phyloP scores from a whole-genome alignment of 2,113 vertebrate species.

The Craseonycteris thonglongyai region DNA sequence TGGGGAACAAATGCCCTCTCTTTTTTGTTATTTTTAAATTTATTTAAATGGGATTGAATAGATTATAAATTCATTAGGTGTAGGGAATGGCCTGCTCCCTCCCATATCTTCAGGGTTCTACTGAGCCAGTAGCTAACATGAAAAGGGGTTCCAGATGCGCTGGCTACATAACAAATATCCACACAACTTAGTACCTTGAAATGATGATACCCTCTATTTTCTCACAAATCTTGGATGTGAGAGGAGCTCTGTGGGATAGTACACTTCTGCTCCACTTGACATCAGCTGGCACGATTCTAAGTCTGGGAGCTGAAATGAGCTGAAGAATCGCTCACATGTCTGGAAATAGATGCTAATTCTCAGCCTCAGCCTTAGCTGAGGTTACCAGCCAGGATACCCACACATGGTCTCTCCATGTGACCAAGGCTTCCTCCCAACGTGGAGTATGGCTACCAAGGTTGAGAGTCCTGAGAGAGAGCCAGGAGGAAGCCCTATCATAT shows the following conservation, averaged over 20 bases:
- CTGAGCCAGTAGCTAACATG: neutral
- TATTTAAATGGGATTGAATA: neutral
- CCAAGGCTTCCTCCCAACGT: neutral
- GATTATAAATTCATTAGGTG: neutral
- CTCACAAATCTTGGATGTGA: neutral
- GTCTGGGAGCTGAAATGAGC: neutral
- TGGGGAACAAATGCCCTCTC: too few relatives aligned
- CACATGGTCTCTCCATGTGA: neutral
- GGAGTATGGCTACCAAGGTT: neutral
- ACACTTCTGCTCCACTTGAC: neutral
- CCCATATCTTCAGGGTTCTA: neutral
- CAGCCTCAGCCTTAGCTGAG: neutral
- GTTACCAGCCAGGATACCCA: neutral
- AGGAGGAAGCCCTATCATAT: neutral
- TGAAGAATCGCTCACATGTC: neutral
- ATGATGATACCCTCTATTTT: neutral
- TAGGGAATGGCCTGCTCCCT: neutral
- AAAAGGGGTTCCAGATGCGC: neutral
- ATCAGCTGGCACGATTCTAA: neutral
- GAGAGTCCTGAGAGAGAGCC: neutral
- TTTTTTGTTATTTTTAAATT: neutral
- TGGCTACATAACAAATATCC: neutral
- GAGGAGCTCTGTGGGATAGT: neutral
- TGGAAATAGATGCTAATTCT: neutral
- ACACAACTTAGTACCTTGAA: neutral